Evolutionary conservation across 2,888 invertebrate species (phyloP).

Genomic region (Nomada hirtipes): DNA sequence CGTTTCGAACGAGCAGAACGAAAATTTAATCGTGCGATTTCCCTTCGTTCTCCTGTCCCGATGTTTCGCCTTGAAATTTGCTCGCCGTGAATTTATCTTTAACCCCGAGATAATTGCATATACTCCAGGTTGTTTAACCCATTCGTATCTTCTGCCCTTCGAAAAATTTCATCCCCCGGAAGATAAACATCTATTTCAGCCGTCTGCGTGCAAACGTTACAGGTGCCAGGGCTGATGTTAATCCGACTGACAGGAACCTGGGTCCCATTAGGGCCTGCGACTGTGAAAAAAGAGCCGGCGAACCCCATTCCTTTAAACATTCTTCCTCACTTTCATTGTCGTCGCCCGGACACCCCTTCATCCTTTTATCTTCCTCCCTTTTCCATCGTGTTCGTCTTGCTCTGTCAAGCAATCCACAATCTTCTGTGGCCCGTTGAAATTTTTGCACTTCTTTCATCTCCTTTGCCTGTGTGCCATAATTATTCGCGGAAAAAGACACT

Average conservation of each 20-base stretch:
- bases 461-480: slow-evolving; percentile 31
- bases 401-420: slow-evolving; percentile 52
- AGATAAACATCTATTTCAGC: slow-evolving; percentile 40
- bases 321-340: slow-evolving; percentile 61
- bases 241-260: slow-evolving; percentile 49
- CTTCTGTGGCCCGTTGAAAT: slow-evolving; percentile 54
- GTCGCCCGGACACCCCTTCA: slow-evolving; percentile 47
- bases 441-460: slow-evolving; percentile 49
- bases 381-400: slow-evolving; percentile 41
- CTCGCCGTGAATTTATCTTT: not conserved
- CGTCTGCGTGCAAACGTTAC: slow-evolving; percentile 18
- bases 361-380: slow-evolving; percentile 44
- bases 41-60: not conserved
- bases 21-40: slow-evolving; percentile 14
- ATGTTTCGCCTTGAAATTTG: not conserved
- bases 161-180: slow-evolving; percentile 6
- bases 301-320: slow-evolving; percentile 61
- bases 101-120: slow-evolving; percentile 4
- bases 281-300: slow-evolving; percentile 27
- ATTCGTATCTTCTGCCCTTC: not conserved
- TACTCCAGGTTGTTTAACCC: slow-evolving; percentile 18
- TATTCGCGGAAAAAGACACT: slow-evolving; percentile 46
- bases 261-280: slow-evolving; percentile 32
- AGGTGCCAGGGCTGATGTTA: slow-evolving; percentile 49
- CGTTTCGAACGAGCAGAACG: not conserved